A percentile compares a stretch with the other conserved stretches of the same genome.
Conservation (phyloP, 2,888 invertebrate genomes). For the Heliconius charithonia region DNA sequence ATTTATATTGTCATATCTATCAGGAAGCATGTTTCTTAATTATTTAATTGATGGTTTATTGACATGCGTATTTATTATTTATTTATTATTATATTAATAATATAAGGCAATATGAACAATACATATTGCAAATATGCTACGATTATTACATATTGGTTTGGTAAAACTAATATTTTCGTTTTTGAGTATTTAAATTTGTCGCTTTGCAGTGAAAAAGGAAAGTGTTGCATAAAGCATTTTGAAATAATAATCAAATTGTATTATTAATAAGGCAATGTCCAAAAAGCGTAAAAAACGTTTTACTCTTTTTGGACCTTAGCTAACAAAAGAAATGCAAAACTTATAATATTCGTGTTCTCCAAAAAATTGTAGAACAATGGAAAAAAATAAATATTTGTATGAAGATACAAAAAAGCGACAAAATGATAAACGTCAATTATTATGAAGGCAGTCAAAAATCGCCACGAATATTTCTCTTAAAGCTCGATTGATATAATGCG, state of each 20-base stretch:
- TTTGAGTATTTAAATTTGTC: background rate
- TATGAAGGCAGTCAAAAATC: constrained; percentile 29
- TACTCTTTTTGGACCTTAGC: background rate
- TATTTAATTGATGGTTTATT: constrained; percentile 78
- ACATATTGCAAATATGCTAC: constrained; percentile 26
- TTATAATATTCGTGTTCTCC: too few relatives aligned
- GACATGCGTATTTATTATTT: constrained; percentile 52
- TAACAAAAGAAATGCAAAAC: background rate
- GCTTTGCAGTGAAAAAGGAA: background rate
- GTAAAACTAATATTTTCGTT: constrained; percentile 8
- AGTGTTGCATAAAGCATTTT: background rate
- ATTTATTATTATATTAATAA: constrained; percentile 20
- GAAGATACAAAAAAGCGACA: background rate
- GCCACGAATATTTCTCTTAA: constrained; percentile 28
- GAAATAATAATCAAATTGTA: background rate
- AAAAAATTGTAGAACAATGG: too few relatives aligned
- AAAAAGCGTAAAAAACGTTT: background rate
- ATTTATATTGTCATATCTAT: constrained; percentile 81
- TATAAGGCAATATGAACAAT: constrained; percentile 33
- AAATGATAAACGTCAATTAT: background rate
- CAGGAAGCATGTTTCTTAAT: constrained; percentile 81
- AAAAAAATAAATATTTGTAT: background rate
- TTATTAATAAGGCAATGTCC: too few relatives aligned
- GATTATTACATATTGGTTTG: constrained; percentile 13
- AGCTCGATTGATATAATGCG: constrained; percentile 11